Base-by-base conservation (phyloP, 2,888 invertebrate genomes). In the Melinopterus prodromus region DNA sequence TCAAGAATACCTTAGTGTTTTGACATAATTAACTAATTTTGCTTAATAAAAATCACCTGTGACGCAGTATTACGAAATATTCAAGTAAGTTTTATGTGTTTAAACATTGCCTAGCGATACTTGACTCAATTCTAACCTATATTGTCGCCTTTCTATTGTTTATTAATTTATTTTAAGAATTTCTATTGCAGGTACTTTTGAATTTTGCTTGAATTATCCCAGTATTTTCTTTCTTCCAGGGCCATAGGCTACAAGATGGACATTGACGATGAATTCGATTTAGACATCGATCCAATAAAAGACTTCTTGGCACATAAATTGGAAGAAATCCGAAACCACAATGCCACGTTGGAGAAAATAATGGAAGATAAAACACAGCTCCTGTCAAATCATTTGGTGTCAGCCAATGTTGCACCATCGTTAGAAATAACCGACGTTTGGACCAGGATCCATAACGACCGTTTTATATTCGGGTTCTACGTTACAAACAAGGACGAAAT, bases 401-500 rank as follows among this genome's bases (percentile, higher is more conserved):
- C 69, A 16, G 36, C 70, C 7, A 37, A n/a, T 5, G n/a, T 5
- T 4, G 16, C 53, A 9, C 2, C 37, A 37, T 38, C 37, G 12
- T 71, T 76, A 16, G 53, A 76, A 79, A 75, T 84, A 6, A 69
- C 35, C 9, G 72, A 78, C 12, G 74, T 80, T 7, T 87, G 86
- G 86, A 86, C 84, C 69, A 85, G 84, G 78, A 83, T 83, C 70
- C 83, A 84, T 75, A 84, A 86, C 80, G 82, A 82, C 0, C 84
- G 83, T 53, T 86, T 83, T 83, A 80, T 86, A n/a, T 53, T 88
- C 53, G 88, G 88, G 15, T 83, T 86, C 69, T 77, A 81, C 16
- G 69, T 87, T 6, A 78, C 80, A 26, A 87, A 87, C 79, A 69
- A 16, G 0, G 26, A 12, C 16, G 35, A 16, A 78, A 72, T 69